Conservation (phyloP, 2,113 vertebrate genomes). For the Chloropsis cyanopogon region DNA sequence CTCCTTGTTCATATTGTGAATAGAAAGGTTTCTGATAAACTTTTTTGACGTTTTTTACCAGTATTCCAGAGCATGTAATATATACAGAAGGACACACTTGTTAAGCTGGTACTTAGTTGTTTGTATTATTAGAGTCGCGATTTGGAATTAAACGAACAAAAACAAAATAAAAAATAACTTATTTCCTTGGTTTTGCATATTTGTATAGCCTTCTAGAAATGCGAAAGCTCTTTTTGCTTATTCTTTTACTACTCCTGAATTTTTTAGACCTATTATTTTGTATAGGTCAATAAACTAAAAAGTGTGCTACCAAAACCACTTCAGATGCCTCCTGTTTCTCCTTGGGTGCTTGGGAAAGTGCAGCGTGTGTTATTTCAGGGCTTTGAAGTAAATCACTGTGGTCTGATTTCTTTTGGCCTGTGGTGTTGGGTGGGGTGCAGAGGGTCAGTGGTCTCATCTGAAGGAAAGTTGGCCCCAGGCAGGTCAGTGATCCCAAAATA, state of each 20-base stretch:
- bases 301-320: conserved; percentile 67
- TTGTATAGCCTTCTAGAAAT: conserved; percentile 78
- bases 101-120: conserved; percentile 97
- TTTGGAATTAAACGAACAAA: conserved; percentile 61
- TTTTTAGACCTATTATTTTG: conserved; percentile 80
- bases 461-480: background rate
- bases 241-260: conserved; percentile 77
- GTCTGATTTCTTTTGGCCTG: background rate
- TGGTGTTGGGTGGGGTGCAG: background rate
- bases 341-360: background rate
- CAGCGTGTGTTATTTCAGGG: background rate
- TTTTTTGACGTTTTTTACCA: conserved; percentile 82
- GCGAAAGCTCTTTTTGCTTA: conserved; percentile 72
- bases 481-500: background rate
- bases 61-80: conserved; percentile 94
- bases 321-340: conserved; percentile 29
- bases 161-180: conserved; percentile 64
- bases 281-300: conserved; percentile 79
- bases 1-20: conserved; percentile 88
- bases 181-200: conserved; percentile 79
- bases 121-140: conserved; percentile 84
- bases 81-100: conserved; percentile 85
- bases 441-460: background rate
- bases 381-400: background rate
- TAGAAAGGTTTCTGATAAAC: conserved; percentile 81